phyloP scores from a whole-genome alignment of 1,140 invertebrate species.

The Drosophila athabasca region DNA sequence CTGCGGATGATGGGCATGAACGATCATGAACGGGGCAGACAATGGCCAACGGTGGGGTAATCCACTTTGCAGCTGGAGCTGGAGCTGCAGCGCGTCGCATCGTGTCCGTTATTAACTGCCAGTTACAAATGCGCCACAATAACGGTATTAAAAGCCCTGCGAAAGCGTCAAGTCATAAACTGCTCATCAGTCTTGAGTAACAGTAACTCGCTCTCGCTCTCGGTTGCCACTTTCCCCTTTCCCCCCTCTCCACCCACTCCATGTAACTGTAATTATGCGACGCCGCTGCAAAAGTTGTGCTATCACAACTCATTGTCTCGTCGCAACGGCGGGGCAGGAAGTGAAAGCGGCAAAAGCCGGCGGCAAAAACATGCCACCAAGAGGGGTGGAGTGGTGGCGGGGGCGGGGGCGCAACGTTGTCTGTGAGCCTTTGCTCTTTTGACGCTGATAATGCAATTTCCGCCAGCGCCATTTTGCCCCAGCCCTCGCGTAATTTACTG shows the following conservation, averaged over 20 bases:
- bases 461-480: conserved; percentile 33
- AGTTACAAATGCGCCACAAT: conserved; percentile 68
- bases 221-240: not conserved
- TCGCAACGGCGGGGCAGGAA: conserved; percentile 53
- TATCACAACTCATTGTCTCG: conserved; percentile 79
- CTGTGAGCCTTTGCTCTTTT: conserved; percentile 57
- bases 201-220: not conserved
- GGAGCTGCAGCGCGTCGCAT: not conserved
- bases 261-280: conserved; percentile 69
- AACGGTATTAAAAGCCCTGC: conserved; percentile 70
- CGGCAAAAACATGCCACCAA: conserved; percentile 59
- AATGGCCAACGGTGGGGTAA: conserved; percentile 40
- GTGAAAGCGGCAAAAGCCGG: conserved; percentile 65
- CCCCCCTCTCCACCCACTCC: not conserved
- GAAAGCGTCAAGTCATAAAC: conserved; percentile 79
- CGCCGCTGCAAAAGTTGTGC: conserved; percentile 68
- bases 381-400: conserved; percentile 8
- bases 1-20: conserved; percentile 17
- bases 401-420: not conserved
- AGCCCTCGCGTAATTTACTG: conserved; percentile 66
- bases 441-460: conserved; percentile 82
- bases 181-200: conserved; percentile 74
- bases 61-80: conserved; percentile 53
- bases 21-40: not conserved
- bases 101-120: conserved; percentile 64